Conservation (phyloP, 2,113 vertebrate species). For the Aphelocoma coerulescens region DNA sequence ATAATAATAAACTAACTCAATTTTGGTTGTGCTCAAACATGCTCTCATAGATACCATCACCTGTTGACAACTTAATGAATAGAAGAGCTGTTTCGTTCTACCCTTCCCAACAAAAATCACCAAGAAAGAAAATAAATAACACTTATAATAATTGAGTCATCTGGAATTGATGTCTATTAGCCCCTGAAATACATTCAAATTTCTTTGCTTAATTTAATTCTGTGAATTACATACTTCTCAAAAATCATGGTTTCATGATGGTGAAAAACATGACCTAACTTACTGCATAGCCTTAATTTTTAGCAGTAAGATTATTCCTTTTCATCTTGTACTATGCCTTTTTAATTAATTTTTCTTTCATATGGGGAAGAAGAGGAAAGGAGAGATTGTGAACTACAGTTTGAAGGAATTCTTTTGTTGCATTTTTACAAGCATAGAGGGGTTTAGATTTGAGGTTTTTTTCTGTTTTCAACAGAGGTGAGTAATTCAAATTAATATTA, state of each 20-base stretch:
- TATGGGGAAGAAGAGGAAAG: background rate
- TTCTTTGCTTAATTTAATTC: background rate
- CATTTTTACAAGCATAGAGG: background rate
- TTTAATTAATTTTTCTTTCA: background rate
- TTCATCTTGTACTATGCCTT: background rate
- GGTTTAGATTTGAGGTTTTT: background rate
- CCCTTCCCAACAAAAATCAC: background rate
- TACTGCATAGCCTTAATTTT: background rate
- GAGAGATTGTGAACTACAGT: background rate
- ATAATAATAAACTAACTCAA: background rate
- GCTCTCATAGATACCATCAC: background rate
- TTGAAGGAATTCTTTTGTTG: background rate
- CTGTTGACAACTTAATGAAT: background rate
- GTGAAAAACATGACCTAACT: background rate
- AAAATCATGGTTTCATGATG: background rate
- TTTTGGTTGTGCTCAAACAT: background rate
- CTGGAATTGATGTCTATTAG: background rate
- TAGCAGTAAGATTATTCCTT: background rate
- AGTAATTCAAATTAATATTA: conserved; percentile 18
- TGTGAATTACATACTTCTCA: background rate
- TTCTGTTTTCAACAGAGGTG: background rate
- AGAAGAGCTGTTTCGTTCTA: background rate
- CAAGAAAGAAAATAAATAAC: background rate
- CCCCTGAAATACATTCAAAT: background rate
- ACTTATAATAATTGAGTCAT: background rate